Evolutionary conservation across 2,888 invertebrate genomes (phyloP), one percentile per base, ranked within the genome.

Genomic region (Epiblema foenella): DNA sequence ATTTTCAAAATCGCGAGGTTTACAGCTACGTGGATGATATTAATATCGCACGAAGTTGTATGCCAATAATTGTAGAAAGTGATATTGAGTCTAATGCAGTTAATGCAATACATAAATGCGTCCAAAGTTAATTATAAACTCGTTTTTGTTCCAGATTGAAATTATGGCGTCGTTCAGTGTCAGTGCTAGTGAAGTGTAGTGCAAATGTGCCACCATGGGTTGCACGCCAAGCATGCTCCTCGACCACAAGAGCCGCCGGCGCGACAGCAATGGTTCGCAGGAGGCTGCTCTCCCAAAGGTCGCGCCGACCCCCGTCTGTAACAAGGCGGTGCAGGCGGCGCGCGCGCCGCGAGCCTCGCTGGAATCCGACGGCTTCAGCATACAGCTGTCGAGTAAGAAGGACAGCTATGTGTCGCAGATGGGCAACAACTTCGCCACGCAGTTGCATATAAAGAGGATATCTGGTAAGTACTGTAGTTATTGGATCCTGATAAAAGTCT

Each of bases 201-300:
- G 85, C 84, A 84, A 86, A 84, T 82, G 82, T 81, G 79, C 75
- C 76, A 85, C 74, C 77, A 95, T 95, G 95, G 95, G 95, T 85
- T 95, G 95, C 83, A 95, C 95, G 75, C 95, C 95, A 79, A 95
- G 95, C 83, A 94, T 95, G 89, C 88, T 95, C 77, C 88, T 95
- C 80, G 95, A 95, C 84, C 95, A 95, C 85, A 94, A 95, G 86
- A 92, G 88, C 76, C 94, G 95, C 70, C 89, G 93, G 54, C 93
- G 95, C 75, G 94, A 94, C 87, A 94, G 94, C 87, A 81, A 87
- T 4, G 91, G 93, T 37, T 94, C 93, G 15, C 94, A 93, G 68
- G 94, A 93, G 75, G 93, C 91, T 3, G 93, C 93, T 67, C 79
- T 93, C 46, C 91, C 92, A 0, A 93, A 93, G 75, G 88, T 89